A percentile compares a stretch with the other conserved stretches of the same genome.
phyloP scores from a whole-genome alignment of 2,888 invertebrate species.

The Anodontia alba region DNA sequence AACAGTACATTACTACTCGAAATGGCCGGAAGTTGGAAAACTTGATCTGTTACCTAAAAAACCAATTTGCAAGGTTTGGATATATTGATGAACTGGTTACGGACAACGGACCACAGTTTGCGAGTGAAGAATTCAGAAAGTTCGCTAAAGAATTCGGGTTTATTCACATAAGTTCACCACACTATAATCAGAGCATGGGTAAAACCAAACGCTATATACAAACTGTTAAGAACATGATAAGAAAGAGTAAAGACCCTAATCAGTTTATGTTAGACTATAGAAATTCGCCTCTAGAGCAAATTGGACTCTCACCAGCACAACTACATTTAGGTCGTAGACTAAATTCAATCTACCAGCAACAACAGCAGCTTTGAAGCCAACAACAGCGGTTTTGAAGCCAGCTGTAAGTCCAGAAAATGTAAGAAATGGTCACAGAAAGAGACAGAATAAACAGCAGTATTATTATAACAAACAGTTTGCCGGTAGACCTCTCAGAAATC shows the following conservation, averaged over 20 bases:
- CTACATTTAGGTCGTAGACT: slow-evolving; percentile 19
- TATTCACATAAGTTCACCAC: slow-evolving; percentile 18
- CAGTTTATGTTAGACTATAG: slow-evolving; percentile 33
- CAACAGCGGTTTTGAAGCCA: not conserved
- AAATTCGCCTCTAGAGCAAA: slow-evolving; percentile 38
- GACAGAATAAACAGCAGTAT: slow-evolving; percentile 18
- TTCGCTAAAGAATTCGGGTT: slow-evolving; percentile 26
- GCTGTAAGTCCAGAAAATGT: not conserved
- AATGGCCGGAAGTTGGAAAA: slow-evolving; percentile 41
- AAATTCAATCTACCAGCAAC: slow-evolving; percentile 26
- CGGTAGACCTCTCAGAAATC: not conserved
- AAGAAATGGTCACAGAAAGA: not conserved
- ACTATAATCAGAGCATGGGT: slow-evolving; percentile 28
- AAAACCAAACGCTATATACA: slow-evolving; percentile 41
- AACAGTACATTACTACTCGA: slow-evolving; percentile 50
- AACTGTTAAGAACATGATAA: slow-evolving; percentile 41
- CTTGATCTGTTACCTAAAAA: slow-evolving; percentile 45
- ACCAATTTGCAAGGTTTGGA: slow-evolving; percentile 32
- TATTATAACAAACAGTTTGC: slow-evolving; percentile 27
- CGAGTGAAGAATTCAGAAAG: slow-evolving; percentile 28
- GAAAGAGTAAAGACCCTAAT: slow-evolving; percentile 46
- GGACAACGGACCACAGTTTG: slow-evolving; percentile 45
- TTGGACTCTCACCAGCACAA: slow-evolving; percentile 28
- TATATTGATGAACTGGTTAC: slow-evolving; percentile 23
- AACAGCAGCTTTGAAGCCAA: not conserved